phyloP scores from a whole-genome alignment of 2,797 vertebrate genomes.

The Gymnothorax reevesii region DNA sequence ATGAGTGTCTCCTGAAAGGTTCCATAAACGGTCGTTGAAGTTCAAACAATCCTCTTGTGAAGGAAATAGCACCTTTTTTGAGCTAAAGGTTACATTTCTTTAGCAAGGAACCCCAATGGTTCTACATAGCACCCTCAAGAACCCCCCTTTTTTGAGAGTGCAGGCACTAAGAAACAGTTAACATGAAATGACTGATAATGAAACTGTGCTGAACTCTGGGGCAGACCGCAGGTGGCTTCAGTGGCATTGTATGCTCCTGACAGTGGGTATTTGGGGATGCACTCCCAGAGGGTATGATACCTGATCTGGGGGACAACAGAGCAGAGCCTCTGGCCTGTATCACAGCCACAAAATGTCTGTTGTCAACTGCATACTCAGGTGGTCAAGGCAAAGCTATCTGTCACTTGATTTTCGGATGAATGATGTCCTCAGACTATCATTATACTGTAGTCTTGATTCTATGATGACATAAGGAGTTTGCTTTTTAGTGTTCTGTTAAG shows the following conservation, averaged over 20 bases:
- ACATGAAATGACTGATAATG: background rate
- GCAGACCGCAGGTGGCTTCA: conserved; percentile 32
- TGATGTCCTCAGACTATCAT: background rate
- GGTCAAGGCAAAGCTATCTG: background rate
- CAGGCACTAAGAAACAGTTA: background rate
- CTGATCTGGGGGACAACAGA: background rate
- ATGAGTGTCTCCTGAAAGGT: too few species aligned
- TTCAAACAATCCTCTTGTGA: too few species aligned
- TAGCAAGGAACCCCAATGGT: too few species aligned
- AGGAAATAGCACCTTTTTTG: too few species aligned
- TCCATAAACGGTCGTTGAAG: too few species aligned
- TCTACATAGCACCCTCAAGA: too few species aligned
- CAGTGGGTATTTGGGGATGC: background rate
- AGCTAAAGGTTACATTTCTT: too few species aligned
- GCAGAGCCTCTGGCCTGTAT: background rate
- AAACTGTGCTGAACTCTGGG: background rate
- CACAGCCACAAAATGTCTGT: background rate
- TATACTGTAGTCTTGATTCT: background rate
- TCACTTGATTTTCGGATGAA: background rate
- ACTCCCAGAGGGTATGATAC: background rate
- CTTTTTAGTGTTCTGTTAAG: background rate
- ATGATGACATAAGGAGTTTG: background rate
- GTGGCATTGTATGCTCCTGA: background rate
- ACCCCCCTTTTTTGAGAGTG: background rate
- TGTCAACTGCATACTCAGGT: background rate